These are phyloP conservation scores for Tipula lateralis DNA, from an alignment of 2,888 invertebrate species.

Conservation along the genomic window DNA sequence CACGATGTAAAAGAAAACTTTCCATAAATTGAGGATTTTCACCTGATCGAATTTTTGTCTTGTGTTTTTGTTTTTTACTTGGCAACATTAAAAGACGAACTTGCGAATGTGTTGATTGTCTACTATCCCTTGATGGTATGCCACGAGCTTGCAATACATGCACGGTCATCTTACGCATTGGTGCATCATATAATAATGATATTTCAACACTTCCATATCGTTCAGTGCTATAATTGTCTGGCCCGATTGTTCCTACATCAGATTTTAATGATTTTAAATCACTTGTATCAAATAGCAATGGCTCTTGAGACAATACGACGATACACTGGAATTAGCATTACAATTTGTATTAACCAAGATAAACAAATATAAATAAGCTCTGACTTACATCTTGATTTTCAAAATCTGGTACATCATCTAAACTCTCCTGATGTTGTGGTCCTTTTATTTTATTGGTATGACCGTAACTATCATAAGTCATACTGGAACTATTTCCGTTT, in stretches of 20 bases:
- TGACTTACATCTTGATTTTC: slow-evolving; percentile 68
- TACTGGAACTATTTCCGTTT: slow-evolving; percentile 32
- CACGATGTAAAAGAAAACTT: slow-evolving; percentile 80
- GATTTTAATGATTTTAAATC: slow-evolving; percentile 48
- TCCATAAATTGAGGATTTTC: slow-evolving; percentile 92
- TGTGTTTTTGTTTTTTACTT: slow-evolving; percentile 88
- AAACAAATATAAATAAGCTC: neutral
- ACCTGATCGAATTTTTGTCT: slow-evolving; percentile 87
- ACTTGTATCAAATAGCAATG: slow-evolving; percentile 47
- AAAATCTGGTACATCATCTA: slow-evolving; percentile 51
- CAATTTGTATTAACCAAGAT: no score
- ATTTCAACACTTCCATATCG: slow-evolving; percentile 79
- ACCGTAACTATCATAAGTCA: slow-evolving; percentile 32
- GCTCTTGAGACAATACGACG: slow-evolving; percentile 50
- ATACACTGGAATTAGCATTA: slow-evolving; percentile 51
- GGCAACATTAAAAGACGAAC: slow-evolving; percentile 81
- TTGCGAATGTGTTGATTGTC: slow-evolving; percentile 65
- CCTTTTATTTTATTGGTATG: slow-evolving; percentile 41
- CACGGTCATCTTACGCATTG: slow-evolving; percentile 86
- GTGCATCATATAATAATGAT: slow-evolving; percentile 83
- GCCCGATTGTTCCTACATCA: slow-evolving; percentile 43
- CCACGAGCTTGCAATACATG: slow-evolving; percentile 84
- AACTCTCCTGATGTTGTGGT: slow-evolving; percentile 42
- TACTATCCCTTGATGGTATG: slow-evolving; percentile 65
- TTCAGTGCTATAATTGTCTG: slow-evolving; percentile 50